Base-by-base conservation (phyloP, 2,888 invertebrate species). In the Phlogophora meticulosa region DNA sequence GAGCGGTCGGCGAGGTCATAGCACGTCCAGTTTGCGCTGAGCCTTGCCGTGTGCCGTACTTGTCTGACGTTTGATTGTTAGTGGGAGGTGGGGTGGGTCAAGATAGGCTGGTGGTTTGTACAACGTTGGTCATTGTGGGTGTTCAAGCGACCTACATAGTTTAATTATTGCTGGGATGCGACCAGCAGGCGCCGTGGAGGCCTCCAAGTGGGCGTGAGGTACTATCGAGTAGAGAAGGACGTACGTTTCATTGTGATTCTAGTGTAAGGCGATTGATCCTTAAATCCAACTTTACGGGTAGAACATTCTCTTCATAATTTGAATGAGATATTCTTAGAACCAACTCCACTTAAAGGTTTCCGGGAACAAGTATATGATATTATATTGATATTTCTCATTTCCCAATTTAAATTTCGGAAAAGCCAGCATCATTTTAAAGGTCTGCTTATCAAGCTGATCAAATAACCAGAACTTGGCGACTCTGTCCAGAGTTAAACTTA, bases 151-250 rank as follows among this genome's bases (percentile, higher is more conserved):
- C 94, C 94, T 92, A 94, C 94, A 93, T 93, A 91, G 90, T 92
- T 92, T 93, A 94, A 94, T 94, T 92, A 92, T 92, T 92, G 90
- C 89, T 90, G 87, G 88, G 94, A 94, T 90, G 92, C 94, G 94
- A 90, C 94, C 89, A 86, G 76, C 90, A 91, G 94, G 94, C 94
- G 94, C 94, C 93, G 84, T 70, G 88, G 86, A 87, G 90, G 90
- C 90, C 91, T 90, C 85, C 52, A 62, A 78, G 92, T 92, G 89
- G 93, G 92, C 90, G 92, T 88, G 81, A 83, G 81, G 88, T 90
- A 93, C 89, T 87, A 79, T 85, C 87, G 85, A 76, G 80, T 68
- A 79, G 78, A 87, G 75, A 69, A 57, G 46, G 43, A 52, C 52
- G 61, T 78, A 62, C 62, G 52, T 67, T 71, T 45, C 55, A 61